A percentile compares a stretch with the other conserved stretches of the same genome.
These are phyloP conservation scores for Piezodorus guildinii DNA, from an alignment of 1,140 invertebrate species.

Conservation along the genomic window DNA sequence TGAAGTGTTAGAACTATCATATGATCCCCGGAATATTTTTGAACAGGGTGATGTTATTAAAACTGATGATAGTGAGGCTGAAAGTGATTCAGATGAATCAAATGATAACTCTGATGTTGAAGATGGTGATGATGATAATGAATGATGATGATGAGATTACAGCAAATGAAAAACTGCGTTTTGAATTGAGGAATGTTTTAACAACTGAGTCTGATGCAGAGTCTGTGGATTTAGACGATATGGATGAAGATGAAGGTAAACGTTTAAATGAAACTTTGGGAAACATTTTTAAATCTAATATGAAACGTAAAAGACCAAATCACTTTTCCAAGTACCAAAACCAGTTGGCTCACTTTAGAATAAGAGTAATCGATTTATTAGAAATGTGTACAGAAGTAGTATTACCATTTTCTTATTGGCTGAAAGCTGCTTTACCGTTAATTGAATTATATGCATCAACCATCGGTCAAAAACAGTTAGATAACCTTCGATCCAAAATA, in stretches of 20 bases:
- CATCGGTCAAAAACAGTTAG: neutral
- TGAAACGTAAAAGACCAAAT: neutral
- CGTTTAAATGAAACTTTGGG: neutral
- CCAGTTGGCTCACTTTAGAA: conserved; percentile 4
- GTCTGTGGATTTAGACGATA: conserved; percentile 1
- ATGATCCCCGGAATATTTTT: neutral
- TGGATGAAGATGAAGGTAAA: conserved; percentile 7
- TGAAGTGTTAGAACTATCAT: neutral
- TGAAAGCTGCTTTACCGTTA: neutral
- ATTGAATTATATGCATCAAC: conserved; percentile 3
- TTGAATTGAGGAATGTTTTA: conserved; percentile 1
- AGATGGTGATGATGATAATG: neutral
- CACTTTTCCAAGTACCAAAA: conserved; percentile 1
- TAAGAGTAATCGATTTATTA: conserved; percentile 2
- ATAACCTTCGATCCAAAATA: neutral
- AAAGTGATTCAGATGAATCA: neutral
- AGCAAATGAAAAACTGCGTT: neutral
- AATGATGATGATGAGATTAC: neutral
- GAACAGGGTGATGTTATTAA: neutral
- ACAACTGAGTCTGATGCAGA: neutral
- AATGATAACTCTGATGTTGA: neutral
- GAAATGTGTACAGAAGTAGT: conserved; percentile 6
- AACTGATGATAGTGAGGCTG: neutral
- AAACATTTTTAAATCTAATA: conserved; percentile 3
- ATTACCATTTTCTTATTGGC: conserved; percentile 1